These are phyloP conservation scores for Caerostris darwini DNA, from an alignment of 1,140 invertebrate genomes.

Conservation along the genomic window DNA sequence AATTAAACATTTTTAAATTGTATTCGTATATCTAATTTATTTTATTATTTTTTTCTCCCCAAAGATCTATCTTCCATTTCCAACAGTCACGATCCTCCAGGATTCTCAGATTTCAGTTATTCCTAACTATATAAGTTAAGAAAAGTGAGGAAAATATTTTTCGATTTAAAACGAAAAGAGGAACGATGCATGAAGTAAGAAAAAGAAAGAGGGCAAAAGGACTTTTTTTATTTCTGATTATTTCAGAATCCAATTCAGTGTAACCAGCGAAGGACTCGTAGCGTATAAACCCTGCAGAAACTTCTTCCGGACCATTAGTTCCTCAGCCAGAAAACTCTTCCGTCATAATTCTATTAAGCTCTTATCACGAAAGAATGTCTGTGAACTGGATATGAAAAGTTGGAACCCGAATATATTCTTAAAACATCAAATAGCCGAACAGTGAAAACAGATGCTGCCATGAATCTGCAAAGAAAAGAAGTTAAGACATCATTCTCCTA, in stretches of 20 bases:
- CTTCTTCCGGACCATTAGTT: conserved; percentile 58
- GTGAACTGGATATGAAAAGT: conserved; percentile 38
- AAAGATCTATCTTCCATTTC: neutral
- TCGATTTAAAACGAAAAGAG: conserved; percentile 25
- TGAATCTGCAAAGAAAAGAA: neutral
- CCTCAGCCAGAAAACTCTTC: conserved; percentile 28
- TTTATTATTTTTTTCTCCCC: neutral
- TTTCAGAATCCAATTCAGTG: conserved; percentile 50
- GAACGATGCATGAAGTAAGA: conserved; percentile 21
- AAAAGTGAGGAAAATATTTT: conserved; percentile 29
- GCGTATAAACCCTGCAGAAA: conserved; percentile 14
- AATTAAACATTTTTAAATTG: conserved; percentile 18
- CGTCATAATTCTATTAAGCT: conserved; percentile 65
- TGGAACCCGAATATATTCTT: neutral
- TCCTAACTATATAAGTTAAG: neutral
- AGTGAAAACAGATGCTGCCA: neutral
- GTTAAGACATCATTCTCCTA: neutral
- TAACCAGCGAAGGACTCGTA: conserved; percentile 29
- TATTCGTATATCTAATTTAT: neutral
- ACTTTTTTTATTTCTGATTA: neutral
- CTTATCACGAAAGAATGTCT: conserved; percentile 62
- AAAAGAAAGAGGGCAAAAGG: neutral
- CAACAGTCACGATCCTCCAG: neutral
- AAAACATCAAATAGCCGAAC: neutral
- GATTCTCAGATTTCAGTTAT: neutral